These are phyloP conservation scores for Darevskia mixta DNA, from an alignment of 2,797 vertebrate species.

Conservation along the genomic window DNA sequence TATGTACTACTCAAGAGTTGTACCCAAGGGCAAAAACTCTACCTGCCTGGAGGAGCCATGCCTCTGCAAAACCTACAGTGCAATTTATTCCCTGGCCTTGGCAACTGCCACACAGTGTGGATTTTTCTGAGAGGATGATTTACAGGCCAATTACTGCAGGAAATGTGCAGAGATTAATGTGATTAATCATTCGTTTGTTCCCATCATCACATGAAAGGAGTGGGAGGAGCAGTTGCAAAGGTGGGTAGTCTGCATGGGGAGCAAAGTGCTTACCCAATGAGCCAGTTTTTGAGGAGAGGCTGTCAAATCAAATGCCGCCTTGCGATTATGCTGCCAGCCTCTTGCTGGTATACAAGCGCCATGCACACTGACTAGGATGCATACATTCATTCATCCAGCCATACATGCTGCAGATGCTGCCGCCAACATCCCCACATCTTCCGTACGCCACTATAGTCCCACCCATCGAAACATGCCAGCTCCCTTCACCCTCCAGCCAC, in stretches of 20 bases:
- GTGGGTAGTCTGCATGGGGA: background rate
- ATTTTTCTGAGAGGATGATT: conserved; percentile 45
- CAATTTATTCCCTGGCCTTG: conserved; percentile 28
- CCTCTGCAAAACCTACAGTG: accelerated
- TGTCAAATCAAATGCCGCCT: background rate
- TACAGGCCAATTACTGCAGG: conserved; percentile 42
- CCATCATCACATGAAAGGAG: background rate
- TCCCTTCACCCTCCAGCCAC: background rate
- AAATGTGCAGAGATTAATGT: conserved; percentile 23
- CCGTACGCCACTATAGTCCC: background rate
- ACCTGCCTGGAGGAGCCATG: accelerated
- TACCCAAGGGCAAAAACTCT: background rate
- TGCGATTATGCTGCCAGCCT: background rate
- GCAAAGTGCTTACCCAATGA: background rate
- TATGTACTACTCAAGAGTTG: background rate
- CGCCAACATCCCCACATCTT: background rate
- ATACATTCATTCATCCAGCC: background rate
- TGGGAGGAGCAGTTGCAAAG: background rate
- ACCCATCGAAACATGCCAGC: background rate
- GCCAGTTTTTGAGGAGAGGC: background rate
- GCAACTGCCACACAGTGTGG: background rate
- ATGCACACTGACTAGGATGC: background rate
- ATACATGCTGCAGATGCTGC: background rate
- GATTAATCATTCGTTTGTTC: conserved; percentile 7
- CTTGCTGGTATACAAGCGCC: background rate